These are phyloP conservation scores for Drosophila tsacasi DNA, from an alignment of 1,140 invertebrate genomes.

Conservation along the genomic window DNA sequence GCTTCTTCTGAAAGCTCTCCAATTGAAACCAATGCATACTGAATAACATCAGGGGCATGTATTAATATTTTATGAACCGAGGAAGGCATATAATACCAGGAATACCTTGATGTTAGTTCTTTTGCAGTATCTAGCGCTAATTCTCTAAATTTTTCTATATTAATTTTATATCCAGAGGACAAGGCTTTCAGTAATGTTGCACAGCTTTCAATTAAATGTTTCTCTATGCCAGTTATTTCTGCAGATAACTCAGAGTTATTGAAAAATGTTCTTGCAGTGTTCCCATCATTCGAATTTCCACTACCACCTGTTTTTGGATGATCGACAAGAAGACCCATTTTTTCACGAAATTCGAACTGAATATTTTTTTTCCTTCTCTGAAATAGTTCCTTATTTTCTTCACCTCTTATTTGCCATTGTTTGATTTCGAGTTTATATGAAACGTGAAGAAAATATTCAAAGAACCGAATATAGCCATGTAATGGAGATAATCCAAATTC, in stretches of 20 bases:
- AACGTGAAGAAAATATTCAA: constrained; percentile 38
- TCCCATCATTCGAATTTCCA: background rate
- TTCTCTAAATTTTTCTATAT: constrained; percentile 25
- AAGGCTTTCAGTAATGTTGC: constrained; percentile 18
- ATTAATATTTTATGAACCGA: constrained; percentile 25
- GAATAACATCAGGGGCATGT: constrained; percentile 15
- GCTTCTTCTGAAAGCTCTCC: constrained; percentile 27
- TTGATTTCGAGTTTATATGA: constrained; percentile 28
- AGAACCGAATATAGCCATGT: constrained; percentile 33
- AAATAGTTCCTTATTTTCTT: background rate
- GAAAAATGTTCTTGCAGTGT: background rate
- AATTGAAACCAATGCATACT: constrained; percentile 13
- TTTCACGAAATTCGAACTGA: background rate
- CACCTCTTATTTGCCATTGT: constrained; percentile 21
- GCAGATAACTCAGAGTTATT: background rate
- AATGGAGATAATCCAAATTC: constrained; percentile 22
- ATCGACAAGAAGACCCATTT: background rate
- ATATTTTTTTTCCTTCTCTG: background rate
- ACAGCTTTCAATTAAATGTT: constrained; percentile 18
- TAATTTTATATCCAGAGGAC: constrained; percentile 23
- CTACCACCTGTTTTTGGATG: background rate
- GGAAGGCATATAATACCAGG: constrained; percentile 21
- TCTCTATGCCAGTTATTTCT: constrained; percentile 3
- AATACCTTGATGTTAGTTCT: constrained; percentile 17
- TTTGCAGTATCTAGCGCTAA: no score